Conservation (phyloP, 2,888 invertebrate genomes). For the Acleris literana region DNA sequence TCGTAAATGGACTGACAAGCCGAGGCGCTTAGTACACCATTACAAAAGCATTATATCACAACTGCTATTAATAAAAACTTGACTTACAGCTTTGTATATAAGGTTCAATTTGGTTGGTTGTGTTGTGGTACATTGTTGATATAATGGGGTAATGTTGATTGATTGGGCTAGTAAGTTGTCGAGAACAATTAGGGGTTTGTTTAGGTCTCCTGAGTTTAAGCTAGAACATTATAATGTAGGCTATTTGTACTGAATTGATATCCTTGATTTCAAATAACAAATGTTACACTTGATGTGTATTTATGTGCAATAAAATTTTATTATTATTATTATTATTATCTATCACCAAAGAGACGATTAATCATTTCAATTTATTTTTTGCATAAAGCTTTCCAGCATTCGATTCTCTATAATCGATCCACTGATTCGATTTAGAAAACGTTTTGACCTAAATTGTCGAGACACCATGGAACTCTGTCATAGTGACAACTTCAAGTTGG, state of each 20-base stretch:
- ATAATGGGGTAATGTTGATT: constrained; percentile 9
- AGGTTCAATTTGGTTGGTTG: neutral
- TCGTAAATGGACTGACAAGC: constrained; percentile 25
- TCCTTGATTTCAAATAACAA: too few species aligned
- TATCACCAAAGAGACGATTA: too few species aligned
- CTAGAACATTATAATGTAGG: neutral
- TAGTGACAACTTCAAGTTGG: too few species aligned
- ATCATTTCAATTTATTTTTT: too few species aligned
- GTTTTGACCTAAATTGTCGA: too few species aligned
- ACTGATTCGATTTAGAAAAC: too few species aligned
- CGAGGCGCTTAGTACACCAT: constrained; percentile 9
- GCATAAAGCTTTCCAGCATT: too few species aligned
- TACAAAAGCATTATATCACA: neutral
- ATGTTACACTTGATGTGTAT: too few species aligned
- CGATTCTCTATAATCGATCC: too few species aligned
- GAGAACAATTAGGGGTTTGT: constrained; percentile 26
- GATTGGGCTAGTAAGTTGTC: constrained; percentile 26
- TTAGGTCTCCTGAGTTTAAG: neutral
- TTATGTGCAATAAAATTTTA: too few species aligned
- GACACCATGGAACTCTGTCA: too few species aligned
- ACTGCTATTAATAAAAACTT: neutral
- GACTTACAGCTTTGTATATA: neutral
- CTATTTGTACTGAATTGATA: neutral
- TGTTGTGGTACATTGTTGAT: neutral
- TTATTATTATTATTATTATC: too few species aligned